Conservation (phyloP, 2,113 vertebrate species). For the Ia io region DNA sequence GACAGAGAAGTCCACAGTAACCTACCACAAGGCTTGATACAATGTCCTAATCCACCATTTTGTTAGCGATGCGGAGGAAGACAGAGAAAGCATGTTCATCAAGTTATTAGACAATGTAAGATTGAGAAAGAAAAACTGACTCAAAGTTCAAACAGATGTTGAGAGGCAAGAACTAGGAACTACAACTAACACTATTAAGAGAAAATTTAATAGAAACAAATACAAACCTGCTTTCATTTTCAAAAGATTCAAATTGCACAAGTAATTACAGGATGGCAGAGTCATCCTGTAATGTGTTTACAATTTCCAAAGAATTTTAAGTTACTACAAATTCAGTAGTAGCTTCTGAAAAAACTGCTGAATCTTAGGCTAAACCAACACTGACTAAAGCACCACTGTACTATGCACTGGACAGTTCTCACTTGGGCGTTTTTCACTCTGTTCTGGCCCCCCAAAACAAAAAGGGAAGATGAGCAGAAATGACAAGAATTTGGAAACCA, state of each 20-base stretch:
- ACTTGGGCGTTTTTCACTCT: not conserved
- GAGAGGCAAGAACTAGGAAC: not conserved
- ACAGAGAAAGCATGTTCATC: not conserved
- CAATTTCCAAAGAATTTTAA: constrained; percentile 32
- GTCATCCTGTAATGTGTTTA: no score
- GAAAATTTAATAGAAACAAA: constrained; percentile 10
- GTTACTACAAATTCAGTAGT: not conserved
- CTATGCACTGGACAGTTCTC: not conserved
- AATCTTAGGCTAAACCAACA: not conserved
- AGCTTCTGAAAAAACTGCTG: constrained; percentile 9
- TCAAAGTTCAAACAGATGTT: not conserved
- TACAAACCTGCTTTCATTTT: constrained; percentile 11
- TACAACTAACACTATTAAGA: not conserved
- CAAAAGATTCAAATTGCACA: not conserved
- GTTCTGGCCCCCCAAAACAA: not conserved
- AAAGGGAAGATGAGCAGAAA: constrained; percentile 20
- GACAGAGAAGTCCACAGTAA: not conserved
- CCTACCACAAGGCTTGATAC: not conserved
- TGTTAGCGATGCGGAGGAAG: not conserved
- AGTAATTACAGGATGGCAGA: not conserved
- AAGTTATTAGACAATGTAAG: not conserved
- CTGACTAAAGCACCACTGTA: not conserved
- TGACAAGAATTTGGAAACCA: not conserved
- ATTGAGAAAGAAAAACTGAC: not conserved
- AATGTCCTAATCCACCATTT: not conserved